These are phyloP conservation scores for Heliocidaris tuberculata DNA, from an alignment of 35 echinoderm and acorn worm species.

Conservation along the genomic window DNA sequence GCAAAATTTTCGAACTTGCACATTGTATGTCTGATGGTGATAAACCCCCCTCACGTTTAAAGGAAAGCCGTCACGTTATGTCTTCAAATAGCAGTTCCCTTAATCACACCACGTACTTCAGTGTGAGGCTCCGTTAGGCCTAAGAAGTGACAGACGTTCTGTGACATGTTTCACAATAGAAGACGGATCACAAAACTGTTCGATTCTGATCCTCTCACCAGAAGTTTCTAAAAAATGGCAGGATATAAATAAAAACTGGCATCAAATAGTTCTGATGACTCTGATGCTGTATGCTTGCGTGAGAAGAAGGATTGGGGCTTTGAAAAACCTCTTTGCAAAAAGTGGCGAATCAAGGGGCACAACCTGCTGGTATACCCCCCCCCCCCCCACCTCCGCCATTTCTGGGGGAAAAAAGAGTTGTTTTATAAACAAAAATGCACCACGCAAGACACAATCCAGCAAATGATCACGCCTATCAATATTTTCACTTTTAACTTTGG, in stretches of 20 bases:
- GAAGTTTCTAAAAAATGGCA: not conserved
- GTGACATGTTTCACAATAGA: not conserved
- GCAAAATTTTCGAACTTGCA: too few species aligned
- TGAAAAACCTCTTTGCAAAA: too few species aligned
- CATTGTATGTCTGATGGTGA: conserved; percentile 2
- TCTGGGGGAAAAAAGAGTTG: too few species aligned
- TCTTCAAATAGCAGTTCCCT: not conserved
- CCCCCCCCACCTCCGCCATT: too few species aligned
- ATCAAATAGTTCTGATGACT: not conserved
- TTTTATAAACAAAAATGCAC: too few species aligned
- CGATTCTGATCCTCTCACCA: not conserved
- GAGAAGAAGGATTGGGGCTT: too few species aligned
- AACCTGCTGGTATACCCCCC: too few species aligned
- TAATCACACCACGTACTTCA: not conserved
- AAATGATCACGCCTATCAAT: too few species aligned
- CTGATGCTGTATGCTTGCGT: not conserved
- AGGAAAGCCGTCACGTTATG: not conserved
- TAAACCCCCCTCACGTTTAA: not conserved
- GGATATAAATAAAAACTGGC: not conserved
- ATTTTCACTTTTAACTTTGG: too few species aligned
- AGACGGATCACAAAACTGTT: not conserved
- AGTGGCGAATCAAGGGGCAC: too few species aligned
- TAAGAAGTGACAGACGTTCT: not conserved
- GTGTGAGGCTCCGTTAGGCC: not conserved
- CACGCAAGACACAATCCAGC: too few species aligned